Evolutionary conservation across 2,888 invertebrate species (phyloP).

Genomic region (Acronicta alni): DNA sequence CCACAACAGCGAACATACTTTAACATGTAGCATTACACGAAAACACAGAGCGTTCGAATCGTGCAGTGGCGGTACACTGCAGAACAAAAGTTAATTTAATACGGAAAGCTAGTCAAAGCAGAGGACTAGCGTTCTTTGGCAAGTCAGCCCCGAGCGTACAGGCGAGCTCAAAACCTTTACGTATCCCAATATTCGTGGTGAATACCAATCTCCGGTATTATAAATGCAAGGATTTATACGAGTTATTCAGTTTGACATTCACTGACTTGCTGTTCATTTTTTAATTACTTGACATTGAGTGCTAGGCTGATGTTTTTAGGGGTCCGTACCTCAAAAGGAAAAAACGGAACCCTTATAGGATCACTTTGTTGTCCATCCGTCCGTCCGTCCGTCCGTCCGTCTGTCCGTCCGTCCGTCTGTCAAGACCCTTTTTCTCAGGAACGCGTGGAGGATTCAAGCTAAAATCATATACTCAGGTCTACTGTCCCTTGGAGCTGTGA

Average conservation of each 20-base stretch:
- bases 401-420: too few species aligned
- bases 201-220: constrained; percentile 20
- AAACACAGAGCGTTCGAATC: constrained; percentile 32
- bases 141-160: constrained; percentile 44
- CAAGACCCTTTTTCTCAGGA: too few species aligned
- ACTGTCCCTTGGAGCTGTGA: too few species aligned
- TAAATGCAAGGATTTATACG: constrained; percentile 18
- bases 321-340: too few species aligned
- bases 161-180: constrained; percentile 28
- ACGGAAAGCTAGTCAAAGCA: constrained; percentile 55
- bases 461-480: too few species aligned
- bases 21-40: constrained; percentile 41
- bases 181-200: constrained; percentile 8
- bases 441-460: too few species aligned
- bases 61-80: constrained; percentile 49
- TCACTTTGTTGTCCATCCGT: too few species aligned
- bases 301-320: too few species aligned
- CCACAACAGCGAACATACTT: constrained; percentile 24
- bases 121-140: constrained; percentile 54
- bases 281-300: not conserved
- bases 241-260: constrained; percentile 14
- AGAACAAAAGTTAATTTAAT: constrained; percentile 63
- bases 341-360: too few species aligned
- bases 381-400: too few species aligned
- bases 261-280: not conserved